Conservation (phyloP, 92 coral and sea anemone genomes). For the Paragorgia papillata region DNA sequence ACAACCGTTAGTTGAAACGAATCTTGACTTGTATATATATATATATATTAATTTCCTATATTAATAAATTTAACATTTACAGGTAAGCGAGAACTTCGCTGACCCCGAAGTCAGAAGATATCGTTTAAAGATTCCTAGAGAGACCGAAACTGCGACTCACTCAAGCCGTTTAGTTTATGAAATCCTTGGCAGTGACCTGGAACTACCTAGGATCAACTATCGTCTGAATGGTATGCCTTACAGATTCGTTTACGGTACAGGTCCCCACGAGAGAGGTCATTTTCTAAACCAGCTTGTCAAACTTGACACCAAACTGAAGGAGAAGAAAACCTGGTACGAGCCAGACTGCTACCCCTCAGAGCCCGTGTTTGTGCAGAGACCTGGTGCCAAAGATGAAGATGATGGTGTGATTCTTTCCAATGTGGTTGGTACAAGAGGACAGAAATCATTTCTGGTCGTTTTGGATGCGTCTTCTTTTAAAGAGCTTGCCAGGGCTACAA, state of each 20-base stretch:
- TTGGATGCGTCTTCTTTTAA: slow-evolving; percentile 82
- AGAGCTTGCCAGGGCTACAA: slow-evolving; percentile 87
- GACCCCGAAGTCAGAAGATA: slow-evolving; percentile 90
- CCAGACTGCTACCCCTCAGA: slow-evolving; percentile 84
- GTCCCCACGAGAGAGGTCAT: slow-evolving; percentile 79
- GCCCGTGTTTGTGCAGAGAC: slow-evolving; percentile 89
- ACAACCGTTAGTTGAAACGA: no score
- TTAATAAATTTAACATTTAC: no score
- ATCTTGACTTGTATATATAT: no score
- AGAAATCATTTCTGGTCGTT: slow-evolving; percentile 71
- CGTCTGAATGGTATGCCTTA: slow-evolving; percentile 44
- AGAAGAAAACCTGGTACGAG: slow-evolving; percentile 64
- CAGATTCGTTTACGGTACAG: slow-evolving; percentile 80
- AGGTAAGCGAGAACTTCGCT: slow-evolving; percentile 81
- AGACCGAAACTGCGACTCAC: not conserved
- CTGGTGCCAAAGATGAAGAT: slow-evolving; percentile 85
- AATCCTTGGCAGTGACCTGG: slow-evolving; percentile 72
- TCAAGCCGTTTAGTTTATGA: slow-evolving; percentile 81
- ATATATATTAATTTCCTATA: no score
- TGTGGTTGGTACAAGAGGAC: slow-evolving; percentile 89
- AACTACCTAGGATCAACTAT: slow-evolving; percentile 87
- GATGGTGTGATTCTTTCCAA: slow-evolving; percentile 88
- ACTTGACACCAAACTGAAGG: slow-evolving; percentile 11
- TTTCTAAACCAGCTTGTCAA: slow-evolving; percentile 87
- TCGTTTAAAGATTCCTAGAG: slow-evolving; percentile 70